Evolutionary conservation across 2,888 invertebrate species (phyloP).

Genomic region (Microplitis manilae): DNA sequence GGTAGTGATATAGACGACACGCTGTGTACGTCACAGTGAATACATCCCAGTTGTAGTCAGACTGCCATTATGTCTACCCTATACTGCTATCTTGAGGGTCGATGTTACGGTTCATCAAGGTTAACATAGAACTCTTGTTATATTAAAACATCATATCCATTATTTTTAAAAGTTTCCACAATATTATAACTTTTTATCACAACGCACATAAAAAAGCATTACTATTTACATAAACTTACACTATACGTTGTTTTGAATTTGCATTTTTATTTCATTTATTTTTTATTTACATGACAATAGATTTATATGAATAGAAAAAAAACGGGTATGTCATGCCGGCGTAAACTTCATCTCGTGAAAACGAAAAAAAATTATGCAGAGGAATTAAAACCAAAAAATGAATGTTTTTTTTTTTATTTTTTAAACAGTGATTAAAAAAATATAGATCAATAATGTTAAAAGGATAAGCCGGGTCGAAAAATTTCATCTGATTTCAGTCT

Average conservation of each 20-base stretch:
- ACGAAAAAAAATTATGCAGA: not conserved
- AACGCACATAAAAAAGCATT: not conserved
- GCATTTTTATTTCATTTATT: not conserved
- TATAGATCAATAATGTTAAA: too few species aligned
- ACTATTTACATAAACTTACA: not conserved
- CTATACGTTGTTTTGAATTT: not conserved
- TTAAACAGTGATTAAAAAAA: too few species aligned
- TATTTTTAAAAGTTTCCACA: not conserved
- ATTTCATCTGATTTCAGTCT: too few species aligned
- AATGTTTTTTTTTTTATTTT: not conserved
- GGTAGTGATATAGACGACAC: slow-evolving; percentile 45
- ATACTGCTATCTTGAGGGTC: not conserved
- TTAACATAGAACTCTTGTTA: slow-evolving; percentile 28
- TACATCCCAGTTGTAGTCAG: slow-evolving; percentile 53
- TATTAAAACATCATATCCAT: not conserved
- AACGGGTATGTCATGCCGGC: not conserved
- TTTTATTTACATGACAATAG: not conserved
- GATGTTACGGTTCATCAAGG: slow-evolving; percentile 28
- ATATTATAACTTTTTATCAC: not conserved
- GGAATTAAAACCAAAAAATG: not conserved
- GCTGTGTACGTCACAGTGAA: slow-evolving; percentile 47
- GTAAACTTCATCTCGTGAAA: not conserved
- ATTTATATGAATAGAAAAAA: not conserved
- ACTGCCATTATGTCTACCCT: slow-evolving; percentile 40
- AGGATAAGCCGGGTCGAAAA: too few species aligned